Evolutionary conservation across 2,888 invertebrate genomes (phyloP).

Genomic region (Amiota mariae): DNA sequence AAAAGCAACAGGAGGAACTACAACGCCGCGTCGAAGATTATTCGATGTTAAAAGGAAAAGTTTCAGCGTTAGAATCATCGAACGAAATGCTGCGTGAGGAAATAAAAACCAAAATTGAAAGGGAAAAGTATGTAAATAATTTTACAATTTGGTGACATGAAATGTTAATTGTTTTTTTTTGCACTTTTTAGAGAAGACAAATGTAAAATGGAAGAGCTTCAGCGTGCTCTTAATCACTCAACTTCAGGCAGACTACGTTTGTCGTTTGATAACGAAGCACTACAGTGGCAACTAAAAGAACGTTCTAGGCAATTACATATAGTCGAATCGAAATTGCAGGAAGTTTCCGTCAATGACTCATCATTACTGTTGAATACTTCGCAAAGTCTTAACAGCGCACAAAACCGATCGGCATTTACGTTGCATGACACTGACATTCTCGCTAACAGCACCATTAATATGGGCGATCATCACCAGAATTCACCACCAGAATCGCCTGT

Average conservation of each 20-base stretch:
- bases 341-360: constrained; percentile 57
- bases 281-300: constrained; percentile 89
- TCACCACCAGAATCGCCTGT: constrained; percentile 82
- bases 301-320: constrained; percentile 81
- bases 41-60: constrained; percentile 81
- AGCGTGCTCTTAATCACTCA: constrained; percentile 84
- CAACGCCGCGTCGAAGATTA: constrained; percentile 84
- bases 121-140: constrained; percentile 77
- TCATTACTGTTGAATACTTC: constrained; percentile 33
- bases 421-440: constrained; percentile 53
- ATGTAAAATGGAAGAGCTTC: constrained; percentile 82
- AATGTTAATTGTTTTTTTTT: constrained; percentile 27
- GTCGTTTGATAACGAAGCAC: constrained; percentile 89
- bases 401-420: background rate
- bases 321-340: constrained; percentile 66
- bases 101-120: constrained; percentile 78
- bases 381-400: constrained; percentile 39
- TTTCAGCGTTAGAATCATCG: constrained; percentile 85
- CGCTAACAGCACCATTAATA: constrained; percentile 14
- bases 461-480: constrained; percentile 29
- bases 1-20: constrained; percentile 81
- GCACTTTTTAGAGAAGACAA: constrained; percentile 76
- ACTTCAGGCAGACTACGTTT: constrained; percentile 85
- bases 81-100: constrained; percentile 85
- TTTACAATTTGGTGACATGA: background rate